Percentiles rank a stretch among this genome's conserved stretches.
These are phyloP conservation scores for Nothobranchius furzeri DNA, from an alignment of 2,113 vertebrate species.

Conservation along the genomic window DNA sequence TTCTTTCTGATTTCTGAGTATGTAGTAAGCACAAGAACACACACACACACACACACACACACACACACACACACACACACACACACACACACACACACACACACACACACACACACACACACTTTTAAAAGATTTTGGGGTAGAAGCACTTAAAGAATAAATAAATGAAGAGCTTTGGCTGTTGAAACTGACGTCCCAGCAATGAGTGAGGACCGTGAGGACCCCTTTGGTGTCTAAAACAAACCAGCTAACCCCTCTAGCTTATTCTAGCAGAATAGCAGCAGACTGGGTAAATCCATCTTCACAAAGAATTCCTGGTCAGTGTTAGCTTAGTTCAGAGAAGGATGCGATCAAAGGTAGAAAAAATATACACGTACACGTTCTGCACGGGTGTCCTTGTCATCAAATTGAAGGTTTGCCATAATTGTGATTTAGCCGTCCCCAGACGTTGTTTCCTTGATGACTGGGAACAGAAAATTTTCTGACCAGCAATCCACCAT, in stretches of 20 bases:
- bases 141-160: conserved; percentile 69
- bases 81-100: neutral
- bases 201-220: conserved; percentile 52
- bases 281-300: conserved; percentile 43
- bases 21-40: no score
- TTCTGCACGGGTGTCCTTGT: no score
- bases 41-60: no score
- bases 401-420: no score
- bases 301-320: conserved; percentile 24
- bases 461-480: no score
- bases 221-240: conserved; percentile 63
- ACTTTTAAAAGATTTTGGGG: conserved; percentile 46
- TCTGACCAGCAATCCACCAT: no score
- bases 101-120: conserved; percentile 8
- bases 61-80: no score
- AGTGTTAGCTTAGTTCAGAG: conserved; percentile 3
- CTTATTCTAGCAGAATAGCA: conserved; percentile 40
- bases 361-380: no score
- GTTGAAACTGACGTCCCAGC: conserved; percentile 53
- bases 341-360: neutral
- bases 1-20: no score
- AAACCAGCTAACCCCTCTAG: conserved; percentile 67
- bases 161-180: conserved; percentile 68
- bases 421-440: no score
- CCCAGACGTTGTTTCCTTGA: no score